Evolutionary conservation across 1,140 invertebrate species (phyloP).

Genomic region (Eumaeus atala): DNA sequence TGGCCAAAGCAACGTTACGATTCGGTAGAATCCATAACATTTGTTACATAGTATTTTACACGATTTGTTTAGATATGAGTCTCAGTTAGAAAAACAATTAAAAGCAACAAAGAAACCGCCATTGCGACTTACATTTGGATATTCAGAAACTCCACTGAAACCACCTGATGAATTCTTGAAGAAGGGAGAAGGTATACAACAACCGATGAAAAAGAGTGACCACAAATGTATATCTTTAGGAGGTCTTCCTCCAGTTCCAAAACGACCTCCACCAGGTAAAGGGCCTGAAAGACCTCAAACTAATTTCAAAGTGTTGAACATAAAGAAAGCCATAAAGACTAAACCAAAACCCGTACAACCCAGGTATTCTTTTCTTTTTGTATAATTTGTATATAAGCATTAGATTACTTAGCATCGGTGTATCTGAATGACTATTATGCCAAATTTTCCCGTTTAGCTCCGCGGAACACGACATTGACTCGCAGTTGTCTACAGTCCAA

Average conservation of each 20-base stretch:
- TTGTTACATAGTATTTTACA: neutral
- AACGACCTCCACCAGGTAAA: constrained; percentile 38
- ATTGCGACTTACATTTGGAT: constrained; percentile 76
- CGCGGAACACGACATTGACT: too few species aligned
- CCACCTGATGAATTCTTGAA: constrained; percentile 75
- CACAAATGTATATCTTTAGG: constrained; percentile 59
- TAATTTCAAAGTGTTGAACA: constrained; percentile 76
- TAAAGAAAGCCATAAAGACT: constrained; percentile 70
- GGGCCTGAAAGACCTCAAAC: constrained; percentile 34
- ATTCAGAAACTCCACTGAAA: constrained; percentile 73
- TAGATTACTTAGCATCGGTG: constrained; percentile 13
- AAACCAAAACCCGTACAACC: constrained; percentile 69
- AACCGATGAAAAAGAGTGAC: constrained; percentile 62
- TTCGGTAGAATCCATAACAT: too few species aligned
- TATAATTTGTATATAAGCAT: constrained; percentile 6
- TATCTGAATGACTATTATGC: too few species aligned
- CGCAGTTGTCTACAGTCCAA: too few species aligned
- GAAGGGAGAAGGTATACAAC: constrained; percentile 73
- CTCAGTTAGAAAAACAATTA: constrained; percentile 52
- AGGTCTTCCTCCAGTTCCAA: constrained; percentile 67
- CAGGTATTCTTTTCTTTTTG: constrained; percentile 28
- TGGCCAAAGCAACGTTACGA: too few species aligned
- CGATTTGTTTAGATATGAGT: constrained; percentile 45
- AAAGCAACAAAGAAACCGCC: constrained; percentile 51
- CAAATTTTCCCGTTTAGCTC: too few species aligned